phyloP scores from a whole-genome alignment of 2,113 vertebrate species.

The Prunella fulvescens region DNA sequence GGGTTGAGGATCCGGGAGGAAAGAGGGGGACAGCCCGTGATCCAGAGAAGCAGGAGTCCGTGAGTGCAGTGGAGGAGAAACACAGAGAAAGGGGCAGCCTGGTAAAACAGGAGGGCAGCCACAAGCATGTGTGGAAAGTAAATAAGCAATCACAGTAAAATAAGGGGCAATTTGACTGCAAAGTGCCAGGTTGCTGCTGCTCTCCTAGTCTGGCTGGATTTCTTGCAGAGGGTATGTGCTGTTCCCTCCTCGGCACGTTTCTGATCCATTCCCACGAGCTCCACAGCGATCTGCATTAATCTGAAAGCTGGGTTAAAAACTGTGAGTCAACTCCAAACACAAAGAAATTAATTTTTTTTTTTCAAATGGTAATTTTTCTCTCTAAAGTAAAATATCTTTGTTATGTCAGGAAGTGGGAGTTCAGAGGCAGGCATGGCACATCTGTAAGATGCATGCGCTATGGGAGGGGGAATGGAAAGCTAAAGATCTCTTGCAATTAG shows the following conservation, averaged over 20 bases:
- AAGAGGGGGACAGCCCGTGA: not conserved
- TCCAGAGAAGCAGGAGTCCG: not conserved
- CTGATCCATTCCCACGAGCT: accelerated
- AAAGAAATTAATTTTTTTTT: not conserved
- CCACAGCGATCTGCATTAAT: not conserved
- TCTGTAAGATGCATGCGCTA: not conserved
- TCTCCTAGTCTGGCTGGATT: not conserved
- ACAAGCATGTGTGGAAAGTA: not conserved
- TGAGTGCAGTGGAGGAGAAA: not conserved
- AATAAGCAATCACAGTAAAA: not conserved
- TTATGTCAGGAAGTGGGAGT: not conserved
- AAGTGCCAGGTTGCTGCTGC: not conserved
- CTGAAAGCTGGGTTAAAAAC: not conserved
- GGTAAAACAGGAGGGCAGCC: not conserved
- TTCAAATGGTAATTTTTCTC: not conserved
- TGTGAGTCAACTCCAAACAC: not conserved
- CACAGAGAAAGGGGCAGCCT: not conserved
- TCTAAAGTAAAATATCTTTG: not conserved
- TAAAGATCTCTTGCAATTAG: not conserved
- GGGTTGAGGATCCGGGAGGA: not conserved
- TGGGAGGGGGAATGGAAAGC: not conserved
- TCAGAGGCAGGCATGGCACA: not conserved
- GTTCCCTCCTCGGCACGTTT: not conserved
- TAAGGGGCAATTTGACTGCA: not conserved
- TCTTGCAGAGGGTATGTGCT: not conserved